These are phyloP conservation scores for Hydractinia echinata DNA, from an alignment of 30 jellyfish, hydroid and myxozoan genomes.

Conservation along the genomic window DNA sequence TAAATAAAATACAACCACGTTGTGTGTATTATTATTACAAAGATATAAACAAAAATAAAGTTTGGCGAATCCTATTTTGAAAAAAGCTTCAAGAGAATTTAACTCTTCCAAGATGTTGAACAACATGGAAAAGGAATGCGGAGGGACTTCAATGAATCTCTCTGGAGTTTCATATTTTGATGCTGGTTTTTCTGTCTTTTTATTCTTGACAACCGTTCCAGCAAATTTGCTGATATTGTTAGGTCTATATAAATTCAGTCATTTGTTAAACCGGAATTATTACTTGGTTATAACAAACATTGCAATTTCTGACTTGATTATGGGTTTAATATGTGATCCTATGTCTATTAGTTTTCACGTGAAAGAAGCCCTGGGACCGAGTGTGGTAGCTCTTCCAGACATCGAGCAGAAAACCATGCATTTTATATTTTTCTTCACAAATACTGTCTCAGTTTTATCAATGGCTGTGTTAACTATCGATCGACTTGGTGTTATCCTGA, in stretches of 20 bases:
- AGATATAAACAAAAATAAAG: too few relatives aligned
- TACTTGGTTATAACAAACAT: conserved; percentile 12
- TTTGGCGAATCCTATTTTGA: too few relatives aligned
- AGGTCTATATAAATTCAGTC: background rate
- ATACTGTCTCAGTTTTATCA: conserved; percentile 24
- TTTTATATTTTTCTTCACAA: conserved; percentile 17
- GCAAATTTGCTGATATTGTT: background rate
- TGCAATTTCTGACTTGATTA: conserved; percentile 11
- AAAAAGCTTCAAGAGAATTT: too few relatives aligned
- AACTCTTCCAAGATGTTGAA: background rate
- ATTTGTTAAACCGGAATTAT: conserved; percentile 10
- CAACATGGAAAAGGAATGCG: conserved; percentile 13
- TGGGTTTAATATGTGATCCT: conserved; percentile 4
- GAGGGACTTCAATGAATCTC: conserved; percentile 7
- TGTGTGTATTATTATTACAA: too few relatives aligned
- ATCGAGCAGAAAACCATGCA: conserved; percentile 19
- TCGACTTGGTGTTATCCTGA: conserved; percentile 22
- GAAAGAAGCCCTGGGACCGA: conserved; percentile 21
- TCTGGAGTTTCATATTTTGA: conserved; percentile 14
- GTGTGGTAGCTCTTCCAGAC: background rate
- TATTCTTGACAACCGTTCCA: conserved; percentile 6
- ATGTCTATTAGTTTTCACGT: conserved; percentile 26
- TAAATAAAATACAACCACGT: too few relatives aligned
- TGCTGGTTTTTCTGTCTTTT: conserved; percentile 5
- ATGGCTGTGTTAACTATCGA: conserved; percentile 18